Conservation (phyloP, 1,140 invertebrate genomes). For the Neuroterus valhalla region DNA sequence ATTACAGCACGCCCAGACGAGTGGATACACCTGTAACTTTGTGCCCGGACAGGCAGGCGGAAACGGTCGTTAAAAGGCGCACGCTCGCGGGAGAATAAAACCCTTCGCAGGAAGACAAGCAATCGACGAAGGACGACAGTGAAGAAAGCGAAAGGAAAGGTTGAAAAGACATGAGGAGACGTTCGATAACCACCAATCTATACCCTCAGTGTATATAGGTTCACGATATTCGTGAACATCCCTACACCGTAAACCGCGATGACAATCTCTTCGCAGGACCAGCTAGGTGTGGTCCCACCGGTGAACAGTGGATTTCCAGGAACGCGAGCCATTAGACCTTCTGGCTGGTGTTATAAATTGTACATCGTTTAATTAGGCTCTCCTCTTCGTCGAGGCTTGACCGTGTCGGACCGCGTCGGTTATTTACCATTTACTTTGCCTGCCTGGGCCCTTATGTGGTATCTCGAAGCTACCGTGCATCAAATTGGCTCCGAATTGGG, state of each 20-base stretch:
- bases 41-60: conserved; percentile 24
- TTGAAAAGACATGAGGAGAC: not conserved
- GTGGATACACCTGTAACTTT: conserved; percentile 26
- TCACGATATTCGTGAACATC: conserved; percentile 54
- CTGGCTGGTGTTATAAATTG: conserved; percentile 75
- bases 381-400: conserved; percentile 52
- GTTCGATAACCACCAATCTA: not conserved
- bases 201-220: not conserved
- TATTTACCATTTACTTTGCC: conserved; percentile 70
- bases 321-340: conserved; percentile 75
- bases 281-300: conserved; percentile 73
- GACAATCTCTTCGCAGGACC: conserved; percentile 59
- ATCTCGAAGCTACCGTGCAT: conserved; percentile 67
- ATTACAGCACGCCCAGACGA: conserved; percentile 23
- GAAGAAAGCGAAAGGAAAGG: not conserved
- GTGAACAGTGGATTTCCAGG: conserved; percentile 71
- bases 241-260: conserved; percentile 49
- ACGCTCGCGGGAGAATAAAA: conserved; percentile 6
- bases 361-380: conserved; percentile 76
- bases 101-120: conserved; percentile 4
- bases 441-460: conserved; percentile 49
- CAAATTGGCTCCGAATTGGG: conserved; percentile 69
- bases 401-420: conserved; percentile 61
- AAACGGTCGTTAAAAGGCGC: conserved; percentile 15
- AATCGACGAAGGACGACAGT: conserved; percentile 12